Evolutionary conservation across 1,140 invertebrate genomes (phyloP), one percentile per base, ranked within the genome.

Genomic region (Sycobia sp.): DNA sequence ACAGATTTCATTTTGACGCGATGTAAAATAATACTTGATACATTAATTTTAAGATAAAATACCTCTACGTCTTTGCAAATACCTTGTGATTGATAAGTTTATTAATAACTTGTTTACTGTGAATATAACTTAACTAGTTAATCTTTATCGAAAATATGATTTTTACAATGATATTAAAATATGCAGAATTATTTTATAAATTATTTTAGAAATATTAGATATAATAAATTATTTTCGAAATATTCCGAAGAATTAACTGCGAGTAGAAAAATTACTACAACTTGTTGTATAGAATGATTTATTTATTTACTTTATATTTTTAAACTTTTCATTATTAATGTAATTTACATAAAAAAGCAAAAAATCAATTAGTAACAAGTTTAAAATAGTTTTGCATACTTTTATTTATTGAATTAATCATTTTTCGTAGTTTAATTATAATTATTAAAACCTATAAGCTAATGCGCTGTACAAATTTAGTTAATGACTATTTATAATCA

Each of bases 1-100:
- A 95, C 73, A 85, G 89, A 76, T 96, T 96, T 76, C 92, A 94
- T 83, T 90, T 89, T 66, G 88, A 90, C 77, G 89, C 88, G 61
- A 89, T 90, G 88, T 90, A 85, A 82, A 69, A 46, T 29, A 13
- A 50, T n/a, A 32, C 1, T 22, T 18, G 10, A 22, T 2, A 20
- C 11, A 58, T n/a, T 47, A 22, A 51, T 50, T n/a, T 41, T 29
- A 54, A 54, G 36, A 36, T 41, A 41, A 54, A 23, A 39, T 27
- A 54, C 39, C 20, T n/a, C 34, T 27, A 32, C 44, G 11, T 56
- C 51, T 14, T 25, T 38, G 8, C n/a, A n/a, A n/a, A 38, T 50
- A 38, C 20, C 10, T 51, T 36, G 2, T 51, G 22, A 51, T 14
- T 8, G 4, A 25, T 47, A 14, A 54, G 14, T 54, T 54, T 38